A percentile compares a stretch with the other conserved stretches of the same genome.
Evolutionary conservation across 2,797 vertebrate species (phyloP).

Genomic region (Acridotheres tristis): DNA sequence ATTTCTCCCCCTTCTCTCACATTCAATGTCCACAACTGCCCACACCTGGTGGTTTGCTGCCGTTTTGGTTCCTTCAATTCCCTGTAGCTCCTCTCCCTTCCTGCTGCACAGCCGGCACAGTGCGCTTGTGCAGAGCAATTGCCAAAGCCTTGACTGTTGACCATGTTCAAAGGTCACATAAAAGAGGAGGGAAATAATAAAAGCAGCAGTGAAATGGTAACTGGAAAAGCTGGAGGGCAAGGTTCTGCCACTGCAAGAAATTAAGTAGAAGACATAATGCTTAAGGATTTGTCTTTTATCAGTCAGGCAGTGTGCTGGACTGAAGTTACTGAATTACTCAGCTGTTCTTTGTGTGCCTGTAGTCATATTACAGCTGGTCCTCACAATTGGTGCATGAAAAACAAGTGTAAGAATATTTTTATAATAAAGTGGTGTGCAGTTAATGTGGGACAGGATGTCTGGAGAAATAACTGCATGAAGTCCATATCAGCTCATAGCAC

Average conservation of each 20-base stretch:
- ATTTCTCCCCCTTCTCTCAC: not conserved
- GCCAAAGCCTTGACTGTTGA: not conserved
- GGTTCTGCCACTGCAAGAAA: not conserved
- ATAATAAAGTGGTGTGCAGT: not conserved
- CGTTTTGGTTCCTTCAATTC: not conserved
- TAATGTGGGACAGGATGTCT: not conserved
- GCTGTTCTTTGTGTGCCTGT: not conserved
- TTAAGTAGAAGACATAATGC: not conserved
- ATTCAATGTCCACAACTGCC: not conserved
- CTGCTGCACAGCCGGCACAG: not conserved
- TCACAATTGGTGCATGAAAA: not conserved
- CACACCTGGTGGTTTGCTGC: not conserved
- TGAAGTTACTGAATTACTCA: not conserved
- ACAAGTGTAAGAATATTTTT: not conserved
- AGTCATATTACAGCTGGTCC: not conserved
- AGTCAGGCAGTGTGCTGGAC: not conserved
- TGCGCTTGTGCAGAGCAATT: accelerated
- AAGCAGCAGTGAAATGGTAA: not conserved
- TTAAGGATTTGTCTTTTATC: not conserved
- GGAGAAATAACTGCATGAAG: not conserved
- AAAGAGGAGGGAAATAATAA: not conserved
- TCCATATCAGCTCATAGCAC: not conserved
- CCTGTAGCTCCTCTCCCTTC: not conserved
- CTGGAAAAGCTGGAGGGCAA: not conserved
- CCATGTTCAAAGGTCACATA: not conserved